phyloP scores from a whole-genome alignment of 2,888 invertebrate genomes.

The Frankliniella fusca region DNA sequence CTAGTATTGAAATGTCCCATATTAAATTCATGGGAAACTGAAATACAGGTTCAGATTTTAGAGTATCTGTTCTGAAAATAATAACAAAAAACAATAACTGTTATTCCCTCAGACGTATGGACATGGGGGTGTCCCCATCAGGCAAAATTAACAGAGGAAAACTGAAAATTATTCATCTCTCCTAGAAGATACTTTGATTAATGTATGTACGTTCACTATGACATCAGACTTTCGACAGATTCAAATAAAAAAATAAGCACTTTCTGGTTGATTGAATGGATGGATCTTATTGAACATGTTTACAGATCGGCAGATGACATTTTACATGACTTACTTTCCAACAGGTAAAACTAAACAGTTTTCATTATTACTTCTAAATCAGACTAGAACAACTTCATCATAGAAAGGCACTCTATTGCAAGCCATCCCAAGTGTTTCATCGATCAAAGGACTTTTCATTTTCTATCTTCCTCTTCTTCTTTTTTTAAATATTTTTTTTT shows the following conservation, averaged over 20 bases:
- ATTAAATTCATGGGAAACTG: too few species aligned
- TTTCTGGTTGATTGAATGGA: neutral
- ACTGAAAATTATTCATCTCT: neutral
- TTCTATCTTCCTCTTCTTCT: neutral
- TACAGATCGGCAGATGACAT: too few species aligned
- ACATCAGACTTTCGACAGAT: neutral
- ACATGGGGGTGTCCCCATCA: neutral
- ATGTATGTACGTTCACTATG: too few species aligned
- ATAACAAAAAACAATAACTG: neutral
- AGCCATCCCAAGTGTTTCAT: neutral
- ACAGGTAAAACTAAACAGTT: neutral
- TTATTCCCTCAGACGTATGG: neutral
- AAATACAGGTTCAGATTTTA: too few species aligned
- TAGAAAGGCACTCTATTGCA: neutral
- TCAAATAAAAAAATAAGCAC: neutral
- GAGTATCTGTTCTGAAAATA: too few species aligned
- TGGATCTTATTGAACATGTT: too few species aligned
- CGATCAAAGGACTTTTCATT: neutral
- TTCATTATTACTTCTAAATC: neutral
- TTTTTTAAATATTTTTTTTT: neutral
- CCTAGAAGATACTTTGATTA: too few species aligned
- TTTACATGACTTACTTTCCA: too few species aligned
- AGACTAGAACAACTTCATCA: neutral
- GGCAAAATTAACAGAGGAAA: neutral
- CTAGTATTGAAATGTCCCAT: too few species aligned